A percentile compares a stretch with the other conserved stretches of the same genome.
These are phyloP conservation scores for Autographa pulchrina DNA, from an alignment of 2,888 invertebrate species.

Conservation along the genomic window DNA sequence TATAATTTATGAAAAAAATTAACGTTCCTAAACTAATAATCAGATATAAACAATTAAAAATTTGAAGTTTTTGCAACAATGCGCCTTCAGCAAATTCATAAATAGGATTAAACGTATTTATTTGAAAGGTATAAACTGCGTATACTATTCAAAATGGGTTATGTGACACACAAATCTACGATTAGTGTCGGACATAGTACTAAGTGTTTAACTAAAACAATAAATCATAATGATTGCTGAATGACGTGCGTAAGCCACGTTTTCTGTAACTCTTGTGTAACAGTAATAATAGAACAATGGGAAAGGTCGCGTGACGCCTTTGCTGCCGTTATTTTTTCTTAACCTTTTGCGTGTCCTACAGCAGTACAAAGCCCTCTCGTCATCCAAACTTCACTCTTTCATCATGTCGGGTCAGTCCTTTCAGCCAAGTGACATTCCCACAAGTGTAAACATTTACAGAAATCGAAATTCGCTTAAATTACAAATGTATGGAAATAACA, in stretches of 20 bases:
- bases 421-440: too few species aligned
- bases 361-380: neutral
- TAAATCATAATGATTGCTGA: conserved; percentile 27
- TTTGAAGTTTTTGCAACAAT: too few species aligned
- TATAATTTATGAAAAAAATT: too few species aligned
- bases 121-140: neutral
- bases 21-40: too few species aligned
- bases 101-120: neutral
- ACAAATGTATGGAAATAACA: too few species aligned
- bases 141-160: neutral
- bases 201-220: conserved; percentile 22
- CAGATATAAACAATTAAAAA: too few species aligned
- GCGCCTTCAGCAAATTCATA: too few species aligned
- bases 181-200: conserved; percentile 16
- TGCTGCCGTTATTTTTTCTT: neutral
- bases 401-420: too few species aligned
- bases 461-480: too few species aligned
- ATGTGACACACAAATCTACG: conserved; percentile 12
- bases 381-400: neutral
- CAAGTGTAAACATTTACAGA: too few species aligned
- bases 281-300: conserved; percentile 31
- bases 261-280: conserved; percentile 30
- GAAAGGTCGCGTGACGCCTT: conserved; percentile 30
- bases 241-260: conserved; percentile 38
- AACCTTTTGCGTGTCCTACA: neutral